phyloP scores from a whole-genome alignment of 2,888 invertebrate genomes.

The Ophion costatus region DNA sequence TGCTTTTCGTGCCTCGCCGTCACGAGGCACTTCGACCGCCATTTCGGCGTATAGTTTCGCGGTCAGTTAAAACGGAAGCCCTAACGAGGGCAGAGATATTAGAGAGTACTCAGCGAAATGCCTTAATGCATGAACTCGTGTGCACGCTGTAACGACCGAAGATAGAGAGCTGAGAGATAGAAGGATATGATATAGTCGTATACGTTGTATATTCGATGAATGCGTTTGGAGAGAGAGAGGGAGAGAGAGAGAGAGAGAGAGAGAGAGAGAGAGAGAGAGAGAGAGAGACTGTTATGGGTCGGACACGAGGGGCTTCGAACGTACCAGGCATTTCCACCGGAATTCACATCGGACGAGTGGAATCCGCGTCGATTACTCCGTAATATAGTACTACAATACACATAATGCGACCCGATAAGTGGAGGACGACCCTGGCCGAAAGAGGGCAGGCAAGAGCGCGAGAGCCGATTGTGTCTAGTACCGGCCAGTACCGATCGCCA shows the following conservation, averaged over 20 bases:
- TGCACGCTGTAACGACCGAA: slow-evolving; percentile 41
- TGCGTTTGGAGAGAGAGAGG: slow-evolving; percentile 16
- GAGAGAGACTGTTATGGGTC: neutral
- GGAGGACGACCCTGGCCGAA: slow-evolving; percentile 20
- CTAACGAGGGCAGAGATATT: slow-evolving; percentile 14
- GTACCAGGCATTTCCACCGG: slow-evolving; percentile 48
- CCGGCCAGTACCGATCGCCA: slow-evolving; percentile 33
- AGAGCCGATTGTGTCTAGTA: slow-evolving; percentile 27
- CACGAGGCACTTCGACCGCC: neutral
- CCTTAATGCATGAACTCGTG: slow-evolving; percentile 23
- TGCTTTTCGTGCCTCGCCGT: neutral
- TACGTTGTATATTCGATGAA: slow-evolving; percentile 50
- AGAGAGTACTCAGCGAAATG: slow-evolving; percentile 25
- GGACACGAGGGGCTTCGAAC: slow-evolving; percentile 3
- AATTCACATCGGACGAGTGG: slow-evolving; percentile 59
- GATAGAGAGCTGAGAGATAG: slow-evolving; percentile 43
- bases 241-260: neutral
- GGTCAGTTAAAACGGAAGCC: slow-evolving; percentile 15
- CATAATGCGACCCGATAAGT: slow-evolving; percentile 63
- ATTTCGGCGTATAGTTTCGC: neutral
- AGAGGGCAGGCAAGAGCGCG: slow-evolving; percentile 15
- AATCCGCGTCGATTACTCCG: slow-evolving; percentile 55
- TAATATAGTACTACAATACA: slow-evolving; percentile 66
- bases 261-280: neutral
- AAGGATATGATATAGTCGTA: slow-evolving; percentile 27